Base-by-base conservation (phyloP, 2,797 vertebrate species). In the Toxotes lorentzi region DNA sequence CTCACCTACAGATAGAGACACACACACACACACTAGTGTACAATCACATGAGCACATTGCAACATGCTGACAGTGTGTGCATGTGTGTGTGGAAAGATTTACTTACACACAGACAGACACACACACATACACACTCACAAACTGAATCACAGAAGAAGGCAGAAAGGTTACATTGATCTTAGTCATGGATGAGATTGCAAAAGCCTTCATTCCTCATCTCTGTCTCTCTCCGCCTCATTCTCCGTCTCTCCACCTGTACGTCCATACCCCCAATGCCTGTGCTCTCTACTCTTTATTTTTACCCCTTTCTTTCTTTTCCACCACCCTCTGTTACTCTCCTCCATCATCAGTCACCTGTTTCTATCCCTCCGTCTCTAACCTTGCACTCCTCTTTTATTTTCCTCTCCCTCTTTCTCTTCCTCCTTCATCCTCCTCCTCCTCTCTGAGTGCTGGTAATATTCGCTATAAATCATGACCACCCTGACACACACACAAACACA, bases 121-220 rank as follows among this genome's bases (percentile, higher is more conserved):
- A 59, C 51, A 70, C 40, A 61, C 70, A 74, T 57, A 72, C 68
- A 65, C 77, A 73, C 41, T 45, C 74, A 79, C 75, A 79, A 19
- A 70, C 68, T 76, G 70, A 88, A 69, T 80, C 85, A 81, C 70
- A 81, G 69, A 76, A 59, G 65, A 59, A 70, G 60, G 50, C 62
- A 86, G 78, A 88, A 81, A 84, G 77, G 82, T 90, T 91, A 84
- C 86, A 89, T 91, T 88, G 88, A 92, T 92, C 87, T 91, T 87
- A 87, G 91, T 91, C 91, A 88, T 74, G 85, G 85, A 69, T 83
- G 78, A 87, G 88, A 90, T 85, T 89, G 88, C 84, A 83, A 83
- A 88, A 88, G 84, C 83, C 85, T 76, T 83, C 87, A 91, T 89
- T 72, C 86, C 43, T 89, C 85, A 91, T 85, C 72, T 75, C 82